These are phyloP conservation scores for Nansenia antarctica DNA, from an alignment of 2,113 vertebrate genomes.

Conservation along the genomic window DNA sequence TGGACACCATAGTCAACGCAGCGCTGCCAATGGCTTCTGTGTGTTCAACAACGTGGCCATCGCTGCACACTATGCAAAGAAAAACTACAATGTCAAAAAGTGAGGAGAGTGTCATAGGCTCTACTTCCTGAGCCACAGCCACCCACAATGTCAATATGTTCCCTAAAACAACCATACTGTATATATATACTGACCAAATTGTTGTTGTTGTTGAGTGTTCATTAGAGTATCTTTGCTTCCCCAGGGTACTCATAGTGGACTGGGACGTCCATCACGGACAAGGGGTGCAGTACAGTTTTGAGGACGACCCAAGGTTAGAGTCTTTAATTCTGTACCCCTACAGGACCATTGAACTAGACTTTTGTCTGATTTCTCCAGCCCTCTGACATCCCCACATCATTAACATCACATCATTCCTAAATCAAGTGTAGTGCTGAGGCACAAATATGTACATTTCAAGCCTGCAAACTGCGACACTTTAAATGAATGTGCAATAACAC, in stretches of 20 bases:
- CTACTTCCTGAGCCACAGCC: no score
- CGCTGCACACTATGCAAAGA: constrained; percentile 84
- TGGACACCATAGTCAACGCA: constrained; percentile 92
- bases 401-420: neutral
- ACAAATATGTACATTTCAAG: no score
- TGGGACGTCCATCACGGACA: constrained; percentile 98
- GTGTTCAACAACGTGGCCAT: constrained; percentile 97
- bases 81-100: constrained; percentile 81
- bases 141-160: no score
- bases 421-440: neutral
- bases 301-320: constrained; percentile 86
- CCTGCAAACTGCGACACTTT: no score
- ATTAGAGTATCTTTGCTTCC: neutral
- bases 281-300: constrained; percentile 89
- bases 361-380: neutral
- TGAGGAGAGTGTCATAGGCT: constrained; percentile 38
- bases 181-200: neutral
- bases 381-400: neutral
- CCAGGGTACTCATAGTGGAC: constrained; percentile 93
- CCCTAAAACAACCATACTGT: no score
- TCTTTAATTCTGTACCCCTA: neutral
- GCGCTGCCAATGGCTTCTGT: constrained; percentile 90
- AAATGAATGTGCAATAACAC: no score
- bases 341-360: neutral
- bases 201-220: neutral